Percentiles rank a stretch among this genome's conserved stretches.
Evolutionary conservation across 1,140 invertebrate species (phyloP).

Genomic region (Pseudomyrmex sp.): DNA sequence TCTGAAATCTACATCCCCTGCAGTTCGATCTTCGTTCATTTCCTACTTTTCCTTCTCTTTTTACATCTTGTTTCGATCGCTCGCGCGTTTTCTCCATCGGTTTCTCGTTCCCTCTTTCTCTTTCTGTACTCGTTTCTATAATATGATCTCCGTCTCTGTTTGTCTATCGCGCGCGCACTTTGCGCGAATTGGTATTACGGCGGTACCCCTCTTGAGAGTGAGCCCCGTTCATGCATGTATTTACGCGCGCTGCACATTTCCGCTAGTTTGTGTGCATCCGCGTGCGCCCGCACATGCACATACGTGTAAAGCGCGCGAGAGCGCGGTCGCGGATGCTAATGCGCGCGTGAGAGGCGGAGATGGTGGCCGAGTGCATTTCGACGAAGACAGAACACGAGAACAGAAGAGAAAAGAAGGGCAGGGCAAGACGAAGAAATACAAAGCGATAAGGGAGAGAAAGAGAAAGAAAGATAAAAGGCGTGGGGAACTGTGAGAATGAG

Average conservation of each 20-base stretch:
- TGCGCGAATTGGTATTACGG: conserved; percentile 70
- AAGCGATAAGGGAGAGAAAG: background rate
- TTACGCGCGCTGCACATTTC: conserved; percentile 43
- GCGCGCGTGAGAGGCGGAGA: conserved; percentile 25
- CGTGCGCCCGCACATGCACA: conserved; percentile 21
- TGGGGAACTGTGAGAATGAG: background rate
- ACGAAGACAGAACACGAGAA: conserved; percentile 26
- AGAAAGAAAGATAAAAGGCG: background rate
- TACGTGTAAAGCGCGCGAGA: background rate
- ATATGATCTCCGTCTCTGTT: conserved; percentile 8
- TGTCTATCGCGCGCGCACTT: conserved; percentile 16
- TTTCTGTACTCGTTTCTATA: conserved; percentile 15
- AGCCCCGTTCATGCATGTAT: conserved; percentile 46
- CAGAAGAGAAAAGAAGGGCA: background rate
- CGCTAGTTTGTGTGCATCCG: conserved; percentile 28
- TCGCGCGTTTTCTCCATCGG: conserved; percentile 3
- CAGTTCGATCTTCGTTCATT: conserved; percentile 16
- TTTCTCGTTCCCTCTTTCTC: conserved; percentile 56
- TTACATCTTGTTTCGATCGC: conserved; percentile 1
- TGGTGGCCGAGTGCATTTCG: conserved; percentile 60
- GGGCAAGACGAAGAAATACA: background rate
- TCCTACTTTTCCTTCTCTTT: background rate
- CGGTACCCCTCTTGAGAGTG: conserved; percentile 49
- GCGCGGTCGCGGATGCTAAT: conserved; percentile 48
- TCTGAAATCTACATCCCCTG: conserved; percentile 2